These are phyloP conservation scores for Hydropsyche betteni DNA, from an alignment of 2,888 invertebrate species.

Conservation along the genomic window DNA sequence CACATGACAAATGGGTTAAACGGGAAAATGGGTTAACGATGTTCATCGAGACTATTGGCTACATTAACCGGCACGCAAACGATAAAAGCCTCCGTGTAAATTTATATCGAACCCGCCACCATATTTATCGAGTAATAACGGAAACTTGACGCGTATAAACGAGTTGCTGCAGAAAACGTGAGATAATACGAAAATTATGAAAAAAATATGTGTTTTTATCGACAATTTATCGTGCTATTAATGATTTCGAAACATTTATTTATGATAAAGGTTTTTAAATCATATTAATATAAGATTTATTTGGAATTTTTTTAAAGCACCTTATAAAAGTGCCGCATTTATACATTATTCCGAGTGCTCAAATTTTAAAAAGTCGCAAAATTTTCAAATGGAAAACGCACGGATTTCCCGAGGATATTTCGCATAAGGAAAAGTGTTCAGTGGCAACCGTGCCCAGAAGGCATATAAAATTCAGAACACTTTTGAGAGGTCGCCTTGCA, in stretches of 20 bases:
- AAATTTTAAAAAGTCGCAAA: not conserved
- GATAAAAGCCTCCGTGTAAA: constrained; percentile 14
- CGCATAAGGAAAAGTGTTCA: constrained; percentile 2
- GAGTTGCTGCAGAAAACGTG: not conserved
- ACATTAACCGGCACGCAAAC: constrained; percentile 20
- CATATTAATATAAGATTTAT: too few species aligned
- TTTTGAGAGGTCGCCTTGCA: not conserved
- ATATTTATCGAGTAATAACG: not conserved
- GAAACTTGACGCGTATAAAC: not conserved
- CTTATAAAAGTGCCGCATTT: not conserved
- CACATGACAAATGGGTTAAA: not conserved
- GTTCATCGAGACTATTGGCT: constrained; percentile 17
- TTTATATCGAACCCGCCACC: not conserved
- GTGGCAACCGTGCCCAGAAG: not conserved
- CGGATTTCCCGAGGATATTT: not conserved
- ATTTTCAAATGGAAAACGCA: constrained; percentile 5
- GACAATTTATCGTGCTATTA: too few species aligned
- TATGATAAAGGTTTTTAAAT: too few species aligned
- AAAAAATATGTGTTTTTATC: not conserved
- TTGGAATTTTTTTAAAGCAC: too few species aligned
- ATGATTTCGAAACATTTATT: too few species aligned
- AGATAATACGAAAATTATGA: not conserved
- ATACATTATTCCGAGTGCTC: not conserved
- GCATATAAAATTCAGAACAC: constrained; percentile 7
- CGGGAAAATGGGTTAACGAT: constrained; percentile 22